These are phyloP conservation scores for Myotis myotis DNA, from an alignment of 2,797 vertebrate species.

Conservation along the genomic window DNA sequence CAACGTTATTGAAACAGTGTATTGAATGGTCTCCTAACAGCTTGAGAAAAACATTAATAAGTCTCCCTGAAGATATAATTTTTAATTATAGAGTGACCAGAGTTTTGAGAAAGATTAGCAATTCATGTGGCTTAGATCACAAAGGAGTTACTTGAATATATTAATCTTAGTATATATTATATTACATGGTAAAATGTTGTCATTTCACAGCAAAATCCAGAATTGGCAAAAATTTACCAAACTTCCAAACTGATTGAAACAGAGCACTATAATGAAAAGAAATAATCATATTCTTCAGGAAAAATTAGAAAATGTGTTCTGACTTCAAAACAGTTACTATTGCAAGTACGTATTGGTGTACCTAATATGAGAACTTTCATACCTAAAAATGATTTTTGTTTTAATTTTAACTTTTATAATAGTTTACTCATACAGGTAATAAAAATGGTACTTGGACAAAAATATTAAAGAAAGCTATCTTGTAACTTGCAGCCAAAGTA, in stretches of 20 bases:
- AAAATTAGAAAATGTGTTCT: background rate
- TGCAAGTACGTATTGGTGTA: background rate
- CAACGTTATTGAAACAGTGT: background rate
- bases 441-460: background rate
- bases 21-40: background rate
- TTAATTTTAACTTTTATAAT: background rate
- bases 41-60: slow-evolving; percentile 11
- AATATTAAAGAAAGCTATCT: background rate
- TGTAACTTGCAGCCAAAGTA: background rate
- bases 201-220: slow-evolving; percentile 73
- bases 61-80: background rate
- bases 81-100: background rate
- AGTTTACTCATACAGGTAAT: background rate
- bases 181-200: slow-evolving; percentile 63
- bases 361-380: background rate
- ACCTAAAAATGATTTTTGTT: background rate
- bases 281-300: background rate
- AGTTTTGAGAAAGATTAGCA: background rate
- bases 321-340: background rate
- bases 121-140: slow-evolving; percentile 51
- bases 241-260: background rate
- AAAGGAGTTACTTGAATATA: slow-evolving; percentile 73
- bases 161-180: slow-evolving; percentile 71
- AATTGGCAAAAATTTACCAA: slow-evolving; percentile 60
- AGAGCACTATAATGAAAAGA: background rate